Evolutionary conservation across 2,797 vertebrate species (phyloP), one percentile per base, ranked within the genome.

Genomic region (Pseudocheirus occidentalis): DNA sequence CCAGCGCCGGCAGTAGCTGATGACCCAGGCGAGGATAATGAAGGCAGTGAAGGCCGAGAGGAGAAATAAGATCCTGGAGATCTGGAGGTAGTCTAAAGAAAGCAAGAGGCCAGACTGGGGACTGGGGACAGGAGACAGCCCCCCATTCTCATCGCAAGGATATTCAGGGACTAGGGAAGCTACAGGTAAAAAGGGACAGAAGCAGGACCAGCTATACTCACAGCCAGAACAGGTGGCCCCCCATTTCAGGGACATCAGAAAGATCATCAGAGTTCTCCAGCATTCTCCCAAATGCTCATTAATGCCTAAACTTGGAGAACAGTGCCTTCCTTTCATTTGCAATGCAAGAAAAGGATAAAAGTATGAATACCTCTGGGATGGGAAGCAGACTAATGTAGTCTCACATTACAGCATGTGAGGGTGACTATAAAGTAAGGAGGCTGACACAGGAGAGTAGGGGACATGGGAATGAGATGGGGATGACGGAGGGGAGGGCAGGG

Each of bases 1-100:
- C 93, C 90, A 13, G 53, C 90, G 92, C 29, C 93, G 58, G 58
- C 95, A 97, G 94, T 95, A 93, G 5, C 11, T 90, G n/a, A 97
- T 58, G 91, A 98, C 91, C 93, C 94, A 97, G 73, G 28, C 62
- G 34, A 98, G 73, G 56, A 31, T 14, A 40, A 54, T 2, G 21
- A 97, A 58, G 7, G 89, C 90, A 54, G 90, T 91, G 40, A 97
- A n/a, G 91, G 90, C 6, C 56, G 97, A 97, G 62, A 97, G 31
- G 66, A 97, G 50, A 90, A 95, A 97, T 62, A 92, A 91, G 87
- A 52, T 90, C 90, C 97, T 97, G 94, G 97, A 97, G 87, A 73
- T 95, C 0, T 96, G 96, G 50, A 98, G 96, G 50, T 97, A 97
- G 95, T 97, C 96, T 98, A 81, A 4, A 81, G 54, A 95, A 57